phyloP scores from a whole-genome alignment of 1,140 invertebrate species.

The Triops longicaudatus region DNA sequence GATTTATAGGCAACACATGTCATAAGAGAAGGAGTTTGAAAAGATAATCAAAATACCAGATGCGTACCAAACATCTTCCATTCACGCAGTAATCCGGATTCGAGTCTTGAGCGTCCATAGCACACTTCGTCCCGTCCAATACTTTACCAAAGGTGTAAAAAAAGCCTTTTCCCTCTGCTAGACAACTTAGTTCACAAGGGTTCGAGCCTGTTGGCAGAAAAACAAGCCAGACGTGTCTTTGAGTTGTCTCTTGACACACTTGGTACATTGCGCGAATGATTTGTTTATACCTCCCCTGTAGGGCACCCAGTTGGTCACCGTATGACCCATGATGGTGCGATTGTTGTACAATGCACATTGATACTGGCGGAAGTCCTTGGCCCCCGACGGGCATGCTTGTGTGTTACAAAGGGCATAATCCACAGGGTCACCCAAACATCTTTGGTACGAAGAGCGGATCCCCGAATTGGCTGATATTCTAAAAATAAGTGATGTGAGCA shows the following conservation, averaged over 20 bases:
- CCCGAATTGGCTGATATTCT: constrained; percentile 27
- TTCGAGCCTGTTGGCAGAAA: constrained; percentile 29
- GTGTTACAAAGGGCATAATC: constrained; percentile 26
- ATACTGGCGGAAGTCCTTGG: constrained; percentile 24
- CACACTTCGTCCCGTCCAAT: constrained; percentile 43
- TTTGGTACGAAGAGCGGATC: constrained; percentile 27
- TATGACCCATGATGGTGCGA: constrained; percentile 27
- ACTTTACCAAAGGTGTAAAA: constrained; percentile 37
- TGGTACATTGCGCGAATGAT: not conserved
- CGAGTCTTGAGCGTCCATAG: constrained; percentile 20
- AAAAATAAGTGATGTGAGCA: constrained; percentile 8
- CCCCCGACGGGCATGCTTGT: constrained; percentile 21
- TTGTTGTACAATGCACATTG: constrained; percentile 32
- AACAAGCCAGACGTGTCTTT: not conserved
- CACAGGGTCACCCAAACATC: constrained; percentile 26
- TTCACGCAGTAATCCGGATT: constrained; percentile 42
- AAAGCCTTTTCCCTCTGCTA: constrained; percentile 29
- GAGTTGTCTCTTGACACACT: not conserved
- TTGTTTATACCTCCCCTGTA: constrained; percentile 28
- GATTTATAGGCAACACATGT: constrained; percentile 14
- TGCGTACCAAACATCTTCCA: constrained; percentile 41
- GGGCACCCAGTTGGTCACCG: constrained; percentile 29
- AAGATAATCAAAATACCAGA: not conserved
- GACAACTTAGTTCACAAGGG: constrained; percentile 32
- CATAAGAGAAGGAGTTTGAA: not conserved